Evolutionary conservation across 2,888 invertebrate species (phyloP).

Genomic region (Eristalinus aeneus): DNA sequence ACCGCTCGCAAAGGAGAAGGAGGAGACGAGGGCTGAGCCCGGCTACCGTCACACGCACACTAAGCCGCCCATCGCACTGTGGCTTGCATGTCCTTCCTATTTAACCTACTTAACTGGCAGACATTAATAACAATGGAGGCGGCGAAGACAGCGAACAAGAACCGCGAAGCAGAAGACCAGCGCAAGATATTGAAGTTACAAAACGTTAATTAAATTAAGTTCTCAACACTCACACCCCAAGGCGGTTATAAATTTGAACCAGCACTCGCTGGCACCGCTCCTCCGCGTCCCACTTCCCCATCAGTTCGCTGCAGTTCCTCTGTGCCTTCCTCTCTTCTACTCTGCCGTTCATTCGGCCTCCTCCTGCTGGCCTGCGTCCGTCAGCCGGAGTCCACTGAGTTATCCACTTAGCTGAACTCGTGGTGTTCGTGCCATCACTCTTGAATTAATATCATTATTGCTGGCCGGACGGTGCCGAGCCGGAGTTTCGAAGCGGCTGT

Average conservation of each 20-base stretch:
- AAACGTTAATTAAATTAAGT: slow-evolving; percentile 69
- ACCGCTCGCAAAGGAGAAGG: neutral
- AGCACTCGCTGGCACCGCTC: neutral
- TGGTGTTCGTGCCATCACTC: slow-evolving; percentile 37
- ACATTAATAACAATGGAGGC: slow-evolving; percentile 60
- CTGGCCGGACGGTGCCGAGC: slow-evolving; percentile 3
- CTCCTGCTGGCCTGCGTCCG: neutral
- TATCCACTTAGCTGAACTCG: slow-evolving; percentile 52
- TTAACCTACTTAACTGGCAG: slow-evolving; percentile 62
- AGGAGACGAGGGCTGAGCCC: neutral
- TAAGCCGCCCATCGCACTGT: slow-evolving; percentile 2
- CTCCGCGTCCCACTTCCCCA: neutral
- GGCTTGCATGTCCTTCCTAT: slow-evolving; percentile 65
- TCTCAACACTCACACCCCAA: slow-evolving; percentile 66
- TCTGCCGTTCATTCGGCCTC: neutral
- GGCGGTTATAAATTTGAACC: slow-evolving; percentile 53
- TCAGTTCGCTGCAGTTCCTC: neutral
- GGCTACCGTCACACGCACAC: neutral
- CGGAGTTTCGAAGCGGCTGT: neutral
- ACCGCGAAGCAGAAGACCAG: neutral
- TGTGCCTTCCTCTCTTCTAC: neutral
- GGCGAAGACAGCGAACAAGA: slow-evolving; percentile 10
- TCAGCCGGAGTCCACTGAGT: slow-evolving; percentile 13
- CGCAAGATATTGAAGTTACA: slow-evolving; percentile 55
- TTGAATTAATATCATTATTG: slow-evolving; percentile 61